phyloP scores from a whole-genome alignment of 2,797 vertebrate genomes.

The Enteromius trimaculatus region DNA sequence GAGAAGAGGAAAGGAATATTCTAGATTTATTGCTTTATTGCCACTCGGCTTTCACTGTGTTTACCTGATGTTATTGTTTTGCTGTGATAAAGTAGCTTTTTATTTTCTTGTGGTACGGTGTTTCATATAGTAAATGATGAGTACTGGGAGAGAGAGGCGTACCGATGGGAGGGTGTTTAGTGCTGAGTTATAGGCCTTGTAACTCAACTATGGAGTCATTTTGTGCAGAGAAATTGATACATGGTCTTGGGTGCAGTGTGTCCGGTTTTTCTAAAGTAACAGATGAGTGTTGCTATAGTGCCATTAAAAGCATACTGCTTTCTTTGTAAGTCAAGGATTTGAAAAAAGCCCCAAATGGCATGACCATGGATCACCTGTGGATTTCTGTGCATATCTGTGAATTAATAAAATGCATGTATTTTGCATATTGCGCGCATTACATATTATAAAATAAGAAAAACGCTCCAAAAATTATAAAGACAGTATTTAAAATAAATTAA shows the following conservation, averaged over 20 bases:
- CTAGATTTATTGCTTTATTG: constrained; percentile 59
- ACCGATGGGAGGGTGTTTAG: constrained; percentile 48
- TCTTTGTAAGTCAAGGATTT: background rate
- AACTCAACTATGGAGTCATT: constrained; percentile 38
- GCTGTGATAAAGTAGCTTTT: constrained; percentile 58
- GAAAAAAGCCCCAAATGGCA: background rate
- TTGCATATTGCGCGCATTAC: background rate
- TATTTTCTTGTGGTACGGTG: constrained; percentile 54
- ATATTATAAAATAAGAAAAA: background rate
- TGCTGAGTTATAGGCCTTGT: constrained; percentile 51
- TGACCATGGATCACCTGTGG: background rate
- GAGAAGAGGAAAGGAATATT: constrained; percentile 12
- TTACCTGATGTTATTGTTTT: constrained; percentile 58
- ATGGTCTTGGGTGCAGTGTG: background rate
- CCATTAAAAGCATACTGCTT: background rate
- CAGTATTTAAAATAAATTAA: background rate
- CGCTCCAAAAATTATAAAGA: background rate
- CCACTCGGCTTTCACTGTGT: constrained; percentile 40
- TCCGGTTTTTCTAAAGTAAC: constrained; percentile 30
- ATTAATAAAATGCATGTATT: background rate
- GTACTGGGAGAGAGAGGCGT: constrained; percentile 38
- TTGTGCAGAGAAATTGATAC: constrained; percentile 34
- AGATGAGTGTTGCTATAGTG: background rate
- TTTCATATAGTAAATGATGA: constrained; percentile 59
- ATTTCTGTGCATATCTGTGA: background rate